Base-by-base conservation (phyloP, 1,140 invertebrate genomes). In the Brachionus koreanus region DNA sequence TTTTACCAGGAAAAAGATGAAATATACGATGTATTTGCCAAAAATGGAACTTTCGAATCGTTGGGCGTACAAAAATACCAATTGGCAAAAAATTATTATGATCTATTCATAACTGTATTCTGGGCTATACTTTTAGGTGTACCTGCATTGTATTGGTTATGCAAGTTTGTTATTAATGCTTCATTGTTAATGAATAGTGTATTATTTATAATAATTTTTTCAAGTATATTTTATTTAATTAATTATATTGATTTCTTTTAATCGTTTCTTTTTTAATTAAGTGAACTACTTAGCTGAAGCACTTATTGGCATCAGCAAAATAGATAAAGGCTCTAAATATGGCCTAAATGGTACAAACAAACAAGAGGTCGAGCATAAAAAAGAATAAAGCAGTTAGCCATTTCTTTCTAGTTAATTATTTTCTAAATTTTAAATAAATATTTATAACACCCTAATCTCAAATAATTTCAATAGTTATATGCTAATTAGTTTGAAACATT, bases 1-100 rank as follows among this genome's bases (percentile, higher is more conserved):
- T 87, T 93, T 10, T 97, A 93, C 87, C 90, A 92, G 84, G 88
- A 91, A 86, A 96, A 96, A 86, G 87, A 88, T 84, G 84, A 87
- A 39, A 83, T 87, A 49, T 87, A 86, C 75, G 86, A 87, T 23
- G 63, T 84, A 19, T 88, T 86, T 84, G 57, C 85, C 37, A 74
- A 86, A 69, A 86, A 85, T 75, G 86, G 85, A 39, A 81, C 83
- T n/a, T 87, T 87, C 82, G 83, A 84, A 74, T 86, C 12, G 23
- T 86, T 43, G 84, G 85, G 16, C 85, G 85, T 83, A 74, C 43
- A 87, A 87, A 33, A 83, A 16, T 69, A 86, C 37, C 85, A 85
- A 37, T 52, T 83, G 16, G 82, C 86, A 37, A 33, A 46, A 19
- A 83, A 87, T n/a, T 86, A 85, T 61, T 84, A 84, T 77, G 87